Conservation (phyloP, 1,140 invertebrate species). For the Drosophila navojoa region DNA sequence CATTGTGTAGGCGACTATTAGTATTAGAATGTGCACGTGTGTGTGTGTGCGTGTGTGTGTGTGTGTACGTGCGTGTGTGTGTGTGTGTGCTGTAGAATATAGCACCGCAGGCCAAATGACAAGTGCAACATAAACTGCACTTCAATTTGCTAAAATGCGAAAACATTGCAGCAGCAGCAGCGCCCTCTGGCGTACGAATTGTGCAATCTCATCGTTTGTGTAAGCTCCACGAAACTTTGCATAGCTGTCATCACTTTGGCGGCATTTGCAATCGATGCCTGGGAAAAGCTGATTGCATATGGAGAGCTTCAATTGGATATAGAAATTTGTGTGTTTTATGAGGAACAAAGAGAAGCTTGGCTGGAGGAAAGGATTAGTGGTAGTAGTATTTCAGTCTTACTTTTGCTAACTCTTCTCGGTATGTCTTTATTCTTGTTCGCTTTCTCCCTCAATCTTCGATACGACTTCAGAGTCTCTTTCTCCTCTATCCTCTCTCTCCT, state of each 20-base stretch:
- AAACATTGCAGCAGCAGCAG: slow-evolving; percentile 18
- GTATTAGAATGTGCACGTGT: neutral
- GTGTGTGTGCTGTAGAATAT: slow-evolving; percentile 5
- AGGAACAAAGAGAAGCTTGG: no score
- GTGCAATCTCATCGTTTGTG: neutral
- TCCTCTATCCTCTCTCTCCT: neutral
- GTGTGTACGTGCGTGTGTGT: neutral
- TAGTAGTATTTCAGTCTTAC: no score
- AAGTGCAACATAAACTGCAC: slow-evolving; percentile 3
- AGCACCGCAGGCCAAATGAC: slow-evolving; percentile 11
- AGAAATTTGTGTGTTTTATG: no score
- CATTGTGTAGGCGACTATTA: neutral
- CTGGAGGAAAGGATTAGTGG: no score
- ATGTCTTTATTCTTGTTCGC: no score
- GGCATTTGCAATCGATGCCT: no score
- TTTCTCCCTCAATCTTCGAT: no score
- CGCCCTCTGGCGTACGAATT: slow-evolving; percentile 28
- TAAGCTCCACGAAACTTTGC: neutral
- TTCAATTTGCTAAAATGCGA: slow-evolving; percentile 19
- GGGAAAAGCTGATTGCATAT: no score
- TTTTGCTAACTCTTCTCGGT: no score
- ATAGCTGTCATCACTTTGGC: no score
- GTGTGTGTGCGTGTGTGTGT: neutral
- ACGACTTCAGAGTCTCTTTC: no score
- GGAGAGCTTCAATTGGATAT: no score